These are phyloP conservation scores for Ellobius talpinus DNA, from an alignment of 2,113 vertebrate genomes.

Conservation along the genomic window DNA sequence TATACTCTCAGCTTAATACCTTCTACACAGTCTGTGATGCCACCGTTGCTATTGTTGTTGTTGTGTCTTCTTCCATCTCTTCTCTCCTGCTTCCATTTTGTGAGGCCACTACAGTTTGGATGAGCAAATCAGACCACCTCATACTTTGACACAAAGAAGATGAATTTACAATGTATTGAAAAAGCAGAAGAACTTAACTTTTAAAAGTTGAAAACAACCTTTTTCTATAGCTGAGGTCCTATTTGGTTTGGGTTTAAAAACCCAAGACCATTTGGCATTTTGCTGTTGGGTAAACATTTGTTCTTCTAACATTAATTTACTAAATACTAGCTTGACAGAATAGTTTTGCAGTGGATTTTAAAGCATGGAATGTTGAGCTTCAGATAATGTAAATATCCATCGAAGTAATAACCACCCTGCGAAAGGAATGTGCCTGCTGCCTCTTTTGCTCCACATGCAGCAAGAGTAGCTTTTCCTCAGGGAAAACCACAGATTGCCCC, in stretches of 20 bases:
- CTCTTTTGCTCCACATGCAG: too few species aligned
- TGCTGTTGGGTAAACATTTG: neutral
- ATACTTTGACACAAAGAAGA: neutral
- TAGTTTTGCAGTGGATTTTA: neutral
- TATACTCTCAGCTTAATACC: neutral
- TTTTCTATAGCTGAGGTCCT: neutral
- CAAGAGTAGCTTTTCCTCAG: neutral
- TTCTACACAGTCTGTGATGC: neutral
- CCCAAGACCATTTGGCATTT: neutral
- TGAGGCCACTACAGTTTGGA: neutral
- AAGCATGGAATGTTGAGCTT: neutral
- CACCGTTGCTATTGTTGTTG: too few species aligned
- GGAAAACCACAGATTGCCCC: slow-evolving; percentile 19
- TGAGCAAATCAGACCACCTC: neutral
- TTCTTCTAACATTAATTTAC: neutral
- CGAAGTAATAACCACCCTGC: slow-evolving; percentile 10
- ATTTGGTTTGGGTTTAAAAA: neutral
- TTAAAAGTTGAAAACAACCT: neutral
- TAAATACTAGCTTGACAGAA: slow-evolving; percentile 22
- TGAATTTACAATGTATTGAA: neutral
- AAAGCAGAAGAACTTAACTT: slow-evolving; percentile 19
- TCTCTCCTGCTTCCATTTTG: neutral
- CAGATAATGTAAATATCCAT: neutral
- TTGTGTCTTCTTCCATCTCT: neutral
- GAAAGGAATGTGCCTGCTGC: neutral